Conservation (phyloP, 2,797 vertebrate species). For the Pangasius sanitwongsei region DNA sequence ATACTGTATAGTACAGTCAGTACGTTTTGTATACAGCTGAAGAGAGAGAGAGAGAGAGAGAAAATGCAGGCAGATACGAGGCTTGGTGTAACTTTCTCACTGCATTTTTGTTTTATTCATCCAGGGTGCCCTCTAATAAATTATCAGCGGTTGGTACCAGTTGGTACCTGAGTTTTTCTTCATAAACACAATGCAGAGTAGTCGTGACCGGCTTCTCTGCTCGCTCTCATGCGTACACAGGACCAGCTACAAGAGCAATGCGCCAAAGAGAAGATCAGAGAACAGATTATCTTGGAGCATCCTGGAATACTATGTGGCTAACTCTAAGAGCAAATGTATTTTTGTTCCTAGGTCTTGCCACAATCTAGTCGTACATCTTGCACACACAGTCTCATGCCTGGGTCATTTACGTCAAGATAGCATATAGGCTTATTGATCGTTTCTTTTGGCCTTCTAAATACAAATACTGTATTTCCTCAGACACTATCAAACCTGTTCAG, state of each 20-base stretch:
- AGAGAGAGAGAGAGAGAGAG: no score
- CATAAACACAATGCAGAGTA: neutral
- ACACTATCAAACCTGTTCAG: neutral
- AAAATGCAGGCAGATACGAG: no score
- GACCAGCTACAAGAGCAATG: neutral
- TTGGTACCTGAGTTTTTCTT: neutral
- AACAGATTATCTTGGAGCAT: neutral
- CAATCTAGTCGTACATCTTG: neutral
- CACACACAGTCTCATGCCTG: neutral
- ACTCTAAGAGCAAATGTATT: neutral
- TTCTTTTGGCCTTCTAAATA: neutral
- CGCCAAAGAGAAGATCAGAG: neutral
- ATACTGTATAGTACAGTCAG: no score
- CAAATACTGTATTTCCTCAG: neutral
- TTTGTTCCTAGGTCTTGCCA: no score
- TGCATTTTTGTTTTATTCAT: neutral
- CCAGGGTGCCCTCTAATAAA: neutral
- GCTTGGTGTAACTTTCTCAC: neutral
- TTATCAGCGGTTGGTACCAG: neutral
- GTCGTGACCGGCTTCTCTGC: neutral
- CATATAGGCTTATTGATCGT: neutral
- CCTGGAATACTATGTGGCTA: neutral
- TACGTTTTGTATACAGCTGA: no score
- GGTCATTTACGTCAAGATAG: neutral
- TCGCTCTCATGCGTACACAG: neutral